Conservation (phyloP, 1,140 invertebrate species). For the Drosophila mojavensis region DNA sequence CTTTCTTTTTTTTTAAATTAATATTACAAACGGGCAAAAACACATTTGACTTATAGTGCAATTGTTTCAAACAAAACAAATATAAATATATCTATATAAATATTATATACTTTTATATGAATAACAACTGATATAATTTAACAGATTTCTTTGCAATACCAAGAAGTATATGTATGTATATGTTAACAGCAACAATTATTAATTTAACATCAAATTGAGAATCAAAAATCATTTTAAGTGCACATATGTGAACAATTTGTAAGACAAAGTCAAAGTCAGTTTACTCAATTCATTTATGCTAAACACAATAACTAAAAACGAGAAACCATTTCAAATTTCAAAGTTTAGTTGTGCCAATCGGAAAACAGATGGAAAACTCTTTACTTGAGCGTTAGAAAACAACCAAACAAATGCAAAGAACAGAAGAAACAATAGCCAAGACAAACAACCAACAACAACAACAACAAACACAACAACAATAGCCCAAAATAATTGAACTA, state of each 20-base stretch:
- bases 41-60: constrained; percentile 82
- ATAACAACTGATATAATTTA: constrained; percentile 75
- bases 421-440: constrained; percentile 75
- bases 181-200: constrained; percentile 37
- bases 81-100: constrained; percentile 28
- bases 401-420: constrained; percentile 60
- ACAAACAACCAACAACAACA: constrained; percentile 50
- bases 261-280: constrained; percentile 36
- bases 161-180: constrained; percentile 69
- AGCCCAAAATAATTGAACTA: constrained; percentile 73
- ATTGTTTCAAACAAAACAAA: constrained; percentile 76
- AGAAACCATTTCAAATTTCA: constrained; percentile 24
- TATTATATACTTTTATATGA: constrained; percentile 27
- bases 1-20: constrained; percentile 27
- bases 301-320: constrained; percentile 38
- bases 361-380: constrained; percentile 12
- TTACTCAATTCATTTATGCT: constrained; percentile 31
- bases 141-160: constrained; percentile 77
- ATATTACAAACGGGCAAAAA: constrained; percentile 71
- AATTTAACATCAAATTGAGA: constrained; percentile 65
- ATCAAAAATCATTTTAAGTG: constrained; percentile 81
- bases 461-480: constrained; percentile 59
- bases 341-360: constrained; percentile 45
- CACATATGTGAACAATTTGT: constrained; percentile 59
- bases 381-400: constrained; percentile 64